Conservation (phyloP, 2,113 vertebrate genomes). For the Coptodon rendalli region DNA sequence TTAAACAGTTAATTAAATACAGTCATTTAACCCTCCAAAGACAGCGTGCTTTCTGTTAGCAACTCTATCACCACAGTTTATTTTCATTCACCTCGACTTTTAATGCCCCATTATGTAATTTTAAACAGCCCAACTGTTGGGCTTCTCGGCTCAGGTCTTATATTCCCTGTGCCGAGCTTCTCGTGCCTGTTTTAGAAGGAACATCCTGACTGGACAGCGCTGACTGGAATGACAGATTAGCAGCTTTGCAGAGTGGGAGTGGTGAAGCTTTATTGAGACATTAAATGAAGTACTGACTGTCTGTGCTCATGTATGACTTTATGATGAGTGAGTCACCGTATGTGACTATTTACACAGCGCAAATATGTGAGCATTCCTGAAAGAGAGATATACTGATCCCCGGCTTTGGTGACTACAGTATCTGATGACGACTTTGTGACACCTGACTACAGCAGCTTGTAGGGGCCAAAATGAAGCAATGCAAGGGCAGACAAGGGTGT, state of each 20-base stretch:
- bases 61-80: not conserved
- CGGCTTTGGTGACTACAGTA: not conserved
- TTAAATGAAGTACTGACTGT: not conserved
- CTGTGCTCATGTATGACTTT: not conserved
- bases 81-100: not conserved
- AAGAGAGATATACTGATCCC: not conserved
- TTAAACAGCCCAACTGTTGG: not conserved
- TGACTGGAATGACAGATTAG: slow-evolving; percentile 41
- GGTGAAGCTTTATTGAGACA: slow-evolving; percentile 3
- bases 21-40: not conserved
- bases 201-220: slow-evolving; percentile 30
- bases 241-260: not conserved
- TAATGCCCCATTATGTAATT: not conserved
- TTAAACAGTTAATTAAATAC: not conserved
- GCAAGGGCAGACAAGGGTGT: slow-evolving; percentile 60
- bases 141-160: not conserved
- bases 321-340: not conserved
- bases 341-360: not conserved
- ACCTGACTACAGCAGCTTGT: slow-evolving; percentile 32
- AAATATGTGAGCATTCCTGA: not conserved
- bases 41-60: not conserved
- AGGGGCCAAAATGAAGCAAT: slow-evolving; percentile 13
- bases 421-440: slow-evolving; percentile 44
- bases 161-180: not conserved
- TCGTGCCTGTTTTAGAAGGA: slow-evolving; percentile 37